These are phyloP conservation scores for Brienomyrus brachyistius DNA, from an alignment of 2,113 vertebrate species.

Conservation along the genomic window DNA sequence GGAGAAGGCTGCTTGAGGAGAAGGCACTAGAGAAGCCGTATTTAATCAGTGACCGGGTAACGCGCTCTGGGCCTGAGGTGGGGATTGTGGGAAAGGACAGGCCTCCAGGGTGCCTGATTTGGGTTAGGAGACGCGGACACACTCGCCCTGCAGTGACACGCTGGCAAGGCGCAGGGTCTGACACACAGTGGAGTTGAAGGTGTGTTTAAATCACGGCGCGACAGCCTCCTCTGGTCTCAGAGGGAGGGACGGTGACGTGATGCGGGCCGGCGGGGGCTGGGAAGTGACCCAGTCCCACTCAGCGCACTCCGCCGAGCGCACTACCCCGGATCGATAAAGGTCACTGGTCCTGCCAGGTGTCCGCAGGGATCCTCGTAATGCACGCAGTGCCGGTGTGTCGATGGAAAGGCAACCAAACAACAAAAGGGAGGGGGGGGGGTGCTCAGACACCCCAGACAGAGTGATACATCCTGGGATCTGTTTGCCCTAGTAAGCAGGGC, in stretches of 20 bases:
- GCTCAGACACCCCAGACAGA: neutral
- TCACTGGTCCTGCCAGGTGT: neutral
- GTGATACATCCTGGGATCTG: neutral
- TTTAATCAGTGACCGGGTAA: neutral
- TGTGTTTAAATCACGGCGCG: neutral
- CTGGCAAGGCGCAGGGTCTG: neutral
- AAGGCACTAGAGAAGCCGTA: neutral
- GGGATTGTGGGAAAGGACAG: neutral
- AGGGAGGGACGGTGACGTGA: neutral
- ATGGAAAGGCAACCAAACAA: neutral
- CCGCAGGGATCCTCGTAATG: neutral
- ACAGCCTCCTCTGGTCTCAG: neutral
- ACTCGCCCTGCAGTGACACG: neutral
- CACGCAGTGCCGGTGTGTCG: neutral
- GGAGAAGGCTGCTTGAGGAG: neutral
- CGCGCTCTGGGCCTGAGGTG: neutral
- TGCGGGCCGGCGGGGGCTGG: neutral
- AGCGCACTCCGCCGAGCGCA: neutral
- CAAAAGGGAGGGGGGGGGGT: conserved; percentile 22
- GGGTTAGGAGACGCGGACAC: neutral
- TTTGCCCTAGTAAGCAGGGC: neutral
- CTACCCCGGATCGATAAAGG: neutral
- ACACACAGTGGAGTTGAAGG: neutral
- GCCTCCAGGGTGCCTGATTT: neutral
- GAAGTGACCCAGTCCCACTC: conserved; percentile 5